Evolutionary conservation across 2,797 vertebrate genomes (phyloP), one percentile per base, ranked within the genome.

Genomic region (Chromobotia macracanthus): DNA sequence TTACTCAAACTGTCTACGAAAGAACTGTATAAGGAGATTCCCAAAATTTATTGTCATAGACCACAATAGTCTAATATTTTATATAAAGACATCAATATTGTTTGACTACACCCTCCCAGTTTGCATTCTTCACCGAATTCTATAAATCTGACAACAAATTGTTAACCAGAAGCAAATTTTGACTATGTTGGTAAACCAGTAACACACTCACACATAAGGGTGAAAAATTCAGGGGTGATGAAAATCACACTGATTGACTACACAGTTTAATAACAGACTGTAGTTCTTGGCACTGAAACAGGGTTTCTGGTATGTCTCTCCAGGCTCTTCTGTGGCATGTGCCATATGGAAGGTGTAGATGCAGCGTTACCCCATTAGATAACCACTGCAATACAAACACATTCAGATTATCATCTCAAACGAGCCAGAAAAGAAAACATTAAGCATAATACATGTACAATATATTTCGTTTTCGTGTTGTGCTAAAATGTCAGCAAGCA

Each of bases 281-380:
- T 67, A 19, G 46, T 80, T 44, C 56, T 72, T 70, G 80, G 80
- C 67, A 81, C 72, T 66, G 18, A 65, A 83, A 77, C 46, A 50
- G 31, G 1, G n/a, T 51, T 70, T 77, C 67, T 35, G 31, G 48
- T 56, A 10, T 16, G 21, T 58, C 70, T 55, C 19, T 69, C 55
- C 13, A 31, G 50, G 79, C 35, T 79, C 55, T 18, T 58, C 56
- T 82, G 31, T 16, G 55, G 61, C 18, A 21, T 50, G 66, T 70
- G 63, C 21, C 50, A 41, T 58, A 61, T 4, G 46, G 9, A 53
- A 23, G 2, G 6, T 50, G 7, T 44, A 11, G 73, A 77, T 84
- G 72, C 82, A 58, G 82, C 78, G 86, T 91, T 94, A 99, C 80
- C 97, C 97, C 97, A 99, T 98, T 77, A 99, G 94, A 91, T 99